A percentile compares a stretch with the other conserved stretches of the same genome.
phyloP scores from a whole-genome alignment of 2,113 vertebrate species.

The Centropus bengalensis region DNA sequence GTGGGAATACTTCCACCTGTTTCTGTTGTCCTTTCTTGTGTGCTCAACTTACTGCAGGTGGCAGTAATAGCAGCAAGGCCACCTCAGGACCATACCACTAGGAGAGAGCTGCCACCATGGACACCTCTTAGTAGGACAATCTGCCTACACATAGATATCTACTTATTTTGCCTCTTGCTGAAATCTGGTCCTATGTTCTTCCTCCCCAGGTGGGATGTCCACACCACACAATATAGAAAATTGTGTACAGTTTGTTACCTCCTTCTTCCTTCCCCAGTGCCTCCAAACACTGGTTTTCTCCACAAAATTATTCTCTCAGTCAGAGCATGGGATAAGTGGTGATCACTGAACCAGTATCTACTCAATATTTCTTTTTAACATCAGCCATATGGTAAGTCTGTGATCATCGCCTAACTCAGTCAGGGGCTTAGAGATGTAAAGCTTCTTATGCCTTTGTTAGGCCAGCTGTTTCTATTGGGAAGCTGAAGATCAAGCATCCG shows the following conservation, averaged over 20 bases:
- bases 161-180: not conserved
- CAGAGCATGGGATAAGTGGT: not conserved
- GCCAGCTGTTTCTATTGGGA: slow-evolving; percentile 40
- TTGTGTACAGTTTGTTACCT: not conserved
- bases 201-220: not conserved
- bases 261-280: not conserved
- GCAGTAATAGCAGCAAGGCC: not conserved
- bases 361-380: slow-evolving; percentile 48
- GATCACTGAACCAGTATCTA: not conserved
- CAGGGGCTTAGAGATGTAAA: slow-evolving; percentile 49
- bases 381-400: slow-evolving; percentile 54
- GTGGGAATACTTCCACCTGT: not conserved
- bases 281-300: not conserved
- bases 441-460: slow-evolving; percentile 51
- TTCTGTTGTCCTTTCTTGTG: not conserved
- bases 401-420: slow-evolving; percentile 37
- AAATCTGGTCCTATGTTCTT: not conserved
- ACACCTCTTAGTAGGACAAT: not conserved
- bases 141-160: not conserved
- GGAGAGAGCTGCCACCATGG: not conserved
- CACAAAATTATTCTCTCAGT: slow-evolving; percentile 1
- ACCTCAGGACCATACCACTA: not conserved
- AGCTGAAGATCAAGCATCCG: not conserved
- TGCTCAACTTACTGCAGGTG: not conserved
- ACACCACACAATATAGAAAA: not conserved